Evolutionary conservation across 2,113 vertebrate genomes (phyloP), one percentile per base, ranked within the genome.

Genomic region (Oostethus manadensis): DNA sequence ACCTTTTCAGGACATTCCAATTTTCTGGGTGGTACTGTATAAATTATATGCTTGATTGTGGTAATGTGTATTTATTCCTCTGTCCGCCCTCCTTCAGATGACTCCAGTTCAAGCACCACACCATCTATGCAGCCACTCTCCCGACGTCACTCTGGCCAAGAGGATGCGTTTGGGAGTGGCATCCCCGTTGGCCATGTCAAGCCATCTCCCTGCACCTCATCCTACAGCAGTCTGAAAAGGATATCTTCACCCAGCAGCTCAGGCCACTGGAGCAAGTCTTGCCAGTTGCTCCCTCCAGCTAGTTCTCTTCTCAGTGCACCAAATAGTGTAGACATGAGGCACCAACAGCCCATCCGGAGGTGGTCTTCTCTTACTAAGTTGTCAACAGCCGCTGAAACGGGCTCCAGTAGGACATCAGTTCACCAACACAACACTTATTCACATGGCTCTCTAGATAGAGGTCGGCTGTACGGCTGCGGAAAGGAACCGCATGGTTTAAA

Each of bases 41-140:
- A 6, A 29, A 40, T 3, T n/a, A 14, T 16, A 18, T 35, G 26
- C 47, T 23, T 63, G 48, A 60, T 45, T 5, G 5, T 53, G 5
- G 10, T 35, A 22, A 14, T 29, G 16, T 9, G 15, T n/a, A 15
- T 29, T 55, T 40, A 40, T 56, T 46, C 13, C 18, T 33, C 7
- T 51, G 47, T 75, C 21, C 81, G 42, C 88, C 16, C 78, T 53
- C 60, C 64, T 59, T 8, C 84, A 97, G 96, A 97, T 82, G 93
- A 96, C 78, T 94, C 93, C 78, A 93, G 92, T 53, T 95, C 93
- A 71, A 95, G 93, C 71, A 91, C 92, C 65, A 89, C 91, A 0
- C 90, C 89, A 3, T 94, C 66, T 21, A 58, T 67, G 45, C 76
- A 60, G 15, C 58, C 58, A 1, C 33, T 58, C 7, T 14, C 57